A percentile compares a stretch with the other conserved stretches of the same genome.
phyloP scores from a whole-genome alignment of 1,140 invertebrate genomes.

The Brachionus manjavacas region DNA sequence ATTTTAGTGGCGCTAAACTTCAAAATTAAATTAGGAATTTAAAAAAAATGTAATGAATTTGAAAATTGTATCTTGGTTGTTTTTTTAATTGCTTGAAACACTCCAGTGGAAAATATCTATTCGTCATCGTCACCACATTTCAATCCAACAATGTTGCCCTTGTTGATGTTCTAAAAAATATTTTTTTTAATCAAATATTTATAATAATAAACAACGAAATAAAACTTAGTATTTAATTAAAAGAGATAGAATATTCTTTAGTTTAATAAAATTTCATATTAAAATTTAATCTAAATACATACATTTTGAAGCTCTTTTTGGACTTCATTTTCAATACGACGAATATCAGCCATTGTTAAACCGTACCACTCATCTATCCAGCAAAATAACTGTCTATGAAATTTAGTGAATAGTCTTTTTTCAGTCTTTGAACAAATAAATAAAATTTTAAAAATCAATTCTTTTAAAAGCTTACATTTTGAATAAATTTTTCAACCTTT shows the following conservation, averaged over 20 bases:
- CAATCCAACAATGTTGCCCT: background rate
- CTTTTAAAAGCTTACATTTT: conserved; percentile 43
- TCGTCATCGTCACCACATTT: background rate
- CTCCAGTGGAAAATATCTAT: background rate
- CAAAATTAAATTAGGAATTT: background rate
- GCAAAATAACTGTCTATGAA: conserved; percentile 90
- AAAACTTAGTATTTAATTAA: background rate
- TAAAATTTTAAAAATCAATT: background rate
- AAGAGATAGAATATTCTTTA: too few species aligned
- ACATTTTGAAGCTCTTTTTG: conserved; percentile 26
- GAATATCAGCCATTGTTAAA: conserved; percentile 55
- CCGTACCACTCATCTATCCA: conserved; percentile 55
- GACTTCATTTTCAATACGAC: conserved; percentile 49
- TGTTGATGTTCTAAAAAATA: background rate
- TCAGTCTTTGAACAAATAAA: conserved; percentile 6
- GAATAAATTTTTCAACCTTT: conserved; percentile 78
- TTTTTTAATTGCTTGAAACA: background rate
- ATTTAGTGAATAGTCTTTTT: conserved; percentile 78
- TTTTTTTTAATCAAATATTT: too few species aligned
- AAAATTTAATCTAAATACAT: background rate
- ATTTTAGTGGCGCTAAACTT: background rate
- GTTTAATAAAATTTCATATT: background rate
- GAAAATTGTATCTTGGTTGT: background rate
- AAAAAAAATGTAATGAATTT: background rate
- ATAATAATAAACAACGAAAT: background rate